Evolutionary conservation across 1,140 invertebrate species (phyloP).

Genomic region (Anastrepha obliqua): DNA sequence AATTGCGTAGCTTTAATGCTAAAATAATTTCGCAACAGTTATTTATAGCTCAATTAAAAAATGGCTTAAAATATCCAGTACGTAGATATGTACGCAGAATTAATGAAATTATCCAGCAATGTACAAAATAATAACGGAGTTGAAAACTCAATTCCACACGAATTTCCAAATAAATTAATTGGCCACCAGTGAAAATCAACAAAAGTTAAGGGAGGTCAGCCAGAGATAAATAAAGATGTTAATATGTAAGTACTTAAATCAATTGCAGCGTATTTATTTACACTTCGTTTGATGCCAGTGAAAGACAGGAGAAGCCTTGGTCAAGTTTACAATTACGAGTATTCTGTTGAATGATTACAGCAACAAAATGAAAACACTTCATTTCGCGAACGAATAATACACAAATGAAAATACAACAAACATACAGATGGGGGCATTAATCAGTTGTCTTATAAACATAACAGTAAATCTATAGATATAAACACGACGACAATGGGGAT

Average conservation of each 20-base stretch:
- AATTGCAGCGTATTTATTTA: constrained; percentile 13
- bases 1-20: no score
- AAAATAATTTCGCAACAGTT: no score
- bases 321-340: constrained; percentile 11
- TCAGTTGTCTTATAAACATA: constrained; percentile 30
- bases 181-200: neutral
- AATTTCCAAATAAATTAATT: neutral
- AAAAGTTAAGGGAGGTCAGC: constrained; percentile 3
- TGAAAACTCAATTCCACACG: no score
- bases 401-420: neutral
- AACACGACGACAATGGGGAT: neutral
- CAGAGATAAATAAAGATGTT: constrained; percentile 1
- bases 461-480: neutral
- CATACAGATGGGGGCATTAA: neutral
- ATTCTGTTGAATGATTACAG: constrained; percentile 16
- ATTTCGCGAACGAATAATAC: neutral
- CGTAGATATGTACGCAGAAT: no score
- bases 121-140: no score
- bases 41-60: no score
- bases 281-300: neutral
- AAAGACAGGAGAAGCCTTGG: constrained; percentile 10
- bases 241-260: constrained; percentile 32
- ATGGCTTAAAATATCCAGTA: no score
- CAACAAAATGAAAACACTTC: neutral
- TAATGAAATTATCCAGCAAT: no score